phyloP scores from a whole-genome alignment of 1,140 invertebrate genomes.

The Drosophila miranda region DNA sequence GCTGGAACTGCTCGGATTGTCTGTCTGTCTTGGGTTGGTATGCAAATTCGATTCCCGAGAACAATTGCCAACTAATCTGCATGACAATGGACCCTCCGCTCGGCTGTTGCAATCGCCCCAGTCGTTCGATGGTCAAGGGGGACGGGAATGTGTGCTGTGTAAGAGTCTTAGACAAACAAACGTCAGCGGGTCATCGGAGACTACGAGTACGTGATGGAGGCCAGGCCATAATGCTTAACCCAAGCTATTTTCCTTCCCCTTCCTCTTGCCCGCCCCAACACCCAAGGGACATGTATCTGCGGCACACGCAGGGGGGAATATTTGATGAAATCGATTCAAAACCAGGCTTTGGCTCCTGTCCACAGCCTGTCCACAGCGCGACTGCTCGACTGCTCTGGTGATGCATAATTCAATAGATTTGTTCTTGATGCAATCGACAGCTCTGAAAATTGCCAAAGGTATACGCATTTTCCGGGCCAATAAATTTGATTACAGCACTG shows the following conservation, averaged over 20 bases:
- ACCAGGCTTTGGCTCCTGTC: neutral
- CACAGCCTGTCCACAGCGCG: too few species aligned
- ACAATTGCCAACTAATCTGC: conserved; percentile 51
- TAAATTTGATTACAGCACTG: conserved; percentile 63
- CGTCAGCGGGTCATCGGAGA: conserved; percentile 21
- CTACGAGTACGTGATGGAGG: conserved; percentile 23
- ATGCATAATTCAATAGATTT: conserved; percentile 71
- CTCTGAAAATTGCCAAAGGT: conserved; percentile 59
- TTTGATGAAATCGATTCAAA: conserved; percentile 41
- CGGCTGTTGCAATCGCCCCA: neutral
- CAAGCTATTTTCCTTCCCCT: too few species aligned
- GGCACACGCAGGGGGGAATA: conserved; percentile 13
- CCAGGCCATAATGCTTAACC: conserved; percentile 25
- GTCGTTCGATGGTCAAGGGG: neutral
- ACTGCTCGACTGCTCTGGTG: conserved; percentile 12
- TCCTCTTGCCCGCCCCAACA: too few species aligned
- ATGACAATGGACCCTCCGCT: conserved; percentile 21
- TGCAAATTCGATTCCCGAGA: conserved; percentile 46
- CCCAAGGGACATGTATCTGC: neutral
- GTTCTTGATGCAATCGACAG: conserved; percentile 66
- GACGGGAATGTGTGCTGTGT: neutral
- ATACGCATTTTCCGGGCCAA: conserved; percentile 61
- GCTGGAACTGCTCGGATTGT: neutral
- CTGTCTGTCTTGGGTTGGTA: conserved; percentile 34
- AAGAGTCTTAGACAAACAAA: conserved; percentile 12